These are phyloP conservation scores for Archilochus colubris DNA, from an alignment of 2,113 vertebrate genomes.

Conservation along the genomic window DNA sequence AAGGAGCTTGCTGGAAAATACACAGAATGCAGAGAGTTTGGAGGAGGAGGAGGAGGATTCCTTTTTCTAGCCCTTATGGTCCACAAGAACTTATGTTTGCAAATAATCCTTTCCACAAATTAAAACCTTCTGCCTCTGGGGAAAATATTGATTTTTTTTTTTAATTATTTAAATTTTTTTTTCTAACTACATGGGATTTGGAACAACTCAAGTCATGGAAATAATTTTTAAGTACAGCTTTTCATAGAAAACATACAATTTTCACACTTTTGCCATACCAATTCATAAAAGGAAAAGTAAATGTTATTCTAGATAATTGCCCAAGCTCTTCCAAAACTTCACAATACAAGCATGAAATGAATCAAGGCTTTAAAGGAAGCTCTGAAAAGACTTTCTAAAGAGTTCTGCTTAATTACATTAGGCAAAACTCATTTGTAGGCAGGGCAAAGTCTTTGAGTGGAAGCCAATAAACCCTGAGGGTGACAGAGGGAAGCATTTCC, in stretches of 20 bases:
- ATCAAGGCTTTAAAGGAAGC: neutral
- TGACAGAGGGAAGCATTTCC: neutral
- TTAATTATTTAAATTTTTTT: neutral
- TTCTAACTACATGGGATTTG: neutral
- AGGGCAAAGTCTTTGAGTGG: neutral
- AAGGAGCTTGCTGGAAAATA: neutral
- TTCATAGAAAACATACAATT: neutral
- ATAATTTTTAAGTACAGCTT: neutral
- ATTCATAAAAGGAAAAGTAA: neutral
- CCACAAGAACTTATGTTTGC: neutral
- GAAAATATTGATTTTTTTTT: neutral
- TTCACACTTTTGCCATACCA: neutral
- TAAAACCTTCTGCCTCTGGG: neutral
- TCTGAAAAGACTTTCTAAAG: neutral
- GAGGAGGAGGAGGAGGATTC: neutral
- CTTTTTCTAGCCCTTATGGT: neutral
- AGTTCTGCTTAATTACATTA: neutral
- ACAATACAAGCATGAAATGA: neutral
- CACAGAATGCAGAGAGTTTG: neutral
- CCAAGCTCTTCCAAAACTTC: neutral
- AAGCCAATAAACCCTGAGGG: neutral
- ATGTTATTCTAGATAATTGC: neutral
- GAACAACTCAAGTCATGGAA: neutral
- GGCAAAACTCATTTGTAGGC: neutral
- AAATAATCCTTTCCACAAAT: slow-evolving; percentile 7